A percentile compares a stretch with the other conserved stretches of the same genome.
Conservation (phyloP, 2,113 vertebrate species). For the Brachyhypopomus occidentalis region DNA sequence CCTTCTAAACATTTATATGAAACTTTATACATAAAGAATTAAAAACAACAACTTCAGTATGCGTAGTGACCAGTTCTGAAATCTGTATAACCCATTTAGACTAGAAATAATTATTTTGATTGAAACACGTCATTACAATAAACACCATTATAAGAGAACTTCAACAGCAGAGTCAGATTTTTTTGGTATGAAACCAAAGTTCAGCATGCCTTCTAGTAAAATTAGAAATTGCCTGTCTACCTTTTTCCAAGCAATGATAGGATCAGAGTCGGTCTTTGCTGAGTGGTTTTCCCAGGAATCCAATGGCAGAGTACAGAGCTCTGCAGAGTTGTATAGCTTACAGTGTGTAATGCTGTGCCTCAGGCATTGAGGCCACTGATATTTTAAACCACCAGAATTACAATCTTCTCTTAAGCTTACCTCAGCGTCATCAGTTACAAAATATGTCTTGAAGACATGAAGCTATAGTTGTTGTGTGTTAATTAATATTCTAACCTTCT, state of each 20-base stretch:
- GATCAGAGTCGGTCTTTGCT: constrained; percentile 9
- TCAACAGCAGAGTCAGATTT: neutral
- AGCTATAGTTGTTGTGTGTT: neutral
- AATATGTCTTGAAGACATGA: neutral
- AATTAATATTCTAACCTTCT: too few relatives aligned
- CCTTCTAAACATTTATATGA: neutral
- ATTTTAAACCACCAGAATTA: constrained; percentile 37
- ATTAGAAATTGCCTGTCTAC: neutral
- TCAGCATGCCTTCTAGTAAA: constrained; percentile 8
- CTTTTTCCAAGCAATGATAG: neutral
- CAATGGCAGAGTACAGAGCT: constrained; percentile 4
- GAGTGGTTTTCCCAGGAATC: constrained; percentile 38
- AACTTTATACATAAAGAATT: neutral
- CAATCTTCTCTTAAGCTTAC: neutral
- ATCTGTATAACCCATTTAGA: neutral
- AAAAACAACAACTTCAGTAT: neutral
- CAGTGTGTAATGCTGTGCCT: constrained; percentile 34
- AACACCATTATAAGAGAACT: neutral
- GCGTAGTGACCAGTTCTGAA: too few relatives aligned
- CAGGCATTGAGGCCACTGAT: constrained; percentile 30
- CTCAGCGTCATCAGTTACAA: neutral
- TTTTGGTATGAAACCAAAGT: neutral
- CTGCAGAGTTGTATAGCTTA: constrained; percentile 10
- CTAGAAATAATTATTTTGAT: neutral
- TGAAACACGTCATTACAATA: neutral